A percentile compares a stretch with the other conserved stretches of the same genome.
phyloP scores from a whole-genome alignment of 2,113 vertebrate species.

The Labeo rohita region DNA sequence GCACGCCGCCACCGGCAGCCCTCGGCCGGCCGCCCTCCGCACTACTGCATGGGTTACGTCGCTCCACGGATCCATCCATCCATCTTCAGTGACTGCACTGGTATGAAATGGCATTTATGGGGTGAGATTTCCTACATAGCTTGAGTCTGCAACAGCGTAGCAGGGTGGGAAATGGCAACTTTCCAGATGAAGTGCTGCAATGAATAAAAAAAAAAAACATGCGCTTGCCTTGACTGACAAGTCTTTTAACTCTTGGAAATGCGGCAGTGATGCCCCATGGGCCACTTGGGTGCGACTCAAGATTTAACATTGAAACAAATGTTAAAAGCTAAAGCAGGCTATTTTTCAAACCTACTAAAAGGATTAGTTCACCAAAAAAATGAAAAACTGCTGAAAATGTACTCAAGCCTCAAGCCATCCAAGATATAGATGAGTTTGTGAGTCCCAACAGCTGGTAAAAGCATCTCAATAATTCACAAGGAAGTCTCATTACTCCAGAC shows the following conservation, averaged over 20 bases:
- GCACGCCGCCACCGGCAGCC: conserved; percentile 58
- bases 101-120: conserved; percentile 42
- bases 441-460: no score
- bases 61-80: conserved; percentile 18
- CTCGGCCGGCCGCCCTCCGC: conserved; percentile 51
- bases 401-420: no score
- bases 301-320: conserved; percentile 9
- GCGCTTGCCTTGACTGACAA: neutral
- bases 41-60: conserved; percentile 38
- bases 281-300: neutral
- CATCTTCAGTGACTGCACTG: conserved; percentile 39
- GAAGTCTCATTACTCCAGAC: no score
- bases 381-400: no score
- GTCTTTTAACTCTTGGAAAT: conserved; percentile 6
- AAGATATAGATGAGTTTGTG: no score
- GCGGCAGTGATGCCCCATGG: conserved; percentile 29
- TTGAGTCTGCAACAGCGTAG: neutral
- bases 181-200: conserved; percentile 32
- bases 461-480: no score
- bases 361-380: no score
- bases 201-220: conserved; percentile 26
- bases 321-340: neutral
- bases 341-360: neutral
- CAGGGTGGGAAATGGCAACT: conserved; percentile 18
- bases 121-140: conserved; percentile 11